Percentiles rank a stretch among this genome's conserved stretches.
These are phyloP conservation scores for Protophormia terraenovae DNA, from an alignment of 2,888 invertebrate species.

Conservation along the genomic window DNA sequence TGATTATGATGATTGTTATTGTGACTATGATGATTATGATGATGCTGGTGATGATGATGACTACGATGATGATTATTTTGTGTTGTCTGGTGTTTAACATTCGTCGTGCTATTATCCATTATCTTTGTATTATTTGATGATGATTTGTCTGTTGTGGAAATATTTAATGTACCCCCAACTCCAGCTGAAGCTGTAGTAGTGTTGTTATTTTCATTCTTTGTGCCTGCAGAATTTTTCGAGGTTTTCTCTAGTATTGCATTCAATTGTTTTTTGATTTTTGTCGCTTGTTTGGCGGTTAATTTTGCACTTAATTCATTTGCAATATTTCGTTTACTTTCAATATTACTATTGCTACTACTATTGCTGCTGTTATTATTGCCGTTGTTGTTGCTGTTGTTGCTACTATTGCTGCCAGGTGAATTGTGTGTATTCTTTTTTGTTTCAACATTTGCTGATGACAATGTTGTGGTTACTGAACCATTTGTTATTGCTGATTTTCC, in stretches of 20 bases:
- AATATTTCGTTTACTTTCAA: constrained; percentile 71
- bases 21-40: constrained; percentile 69
- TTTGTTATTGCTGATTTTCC: constrained; percentile 49
- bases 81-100: constrained; percentile 55
- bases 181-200: not conserved
- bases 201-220: constrained; percentile 38
- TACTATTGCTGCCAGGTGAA: constrained; percentile 67
- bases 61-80: constrained; percentile 51
- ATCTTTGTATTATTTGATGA: constrained; percentile 51
- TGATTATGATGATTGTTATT: constrained; percentile 56
- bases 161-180: constrained; percentile 23
- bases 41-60: constrained; percentile 64
- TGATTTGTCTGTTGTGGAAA: constrained; percentile 52
- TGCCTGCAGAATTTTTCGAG: constrained; percentile 70
- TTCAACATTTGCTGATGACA: constrained; percentile 45
- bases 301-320: constrained; percentile 76
- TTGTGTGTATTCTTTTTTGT: constrained; percentile 68
- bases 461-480: constrained; percentile 67
- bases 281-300: constrained; percentile 77
- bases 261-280: constrained; percentile 80
- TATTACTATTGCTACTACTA: constrained; percentile 56
- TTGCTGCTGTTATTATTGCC: constrained; percentile 65
- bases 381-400: constrained; percentile 60
- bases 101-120: constrained; percentile 51
- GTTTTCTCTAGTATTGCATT: constrained; percentile 76